Percentiles rank a stretch among this genome's conserved stretches.
Evolutionary conservation across 1,140 invertebrate genomes (phyloP).

Genomic region (Galendromus occidentalis): DNA sequence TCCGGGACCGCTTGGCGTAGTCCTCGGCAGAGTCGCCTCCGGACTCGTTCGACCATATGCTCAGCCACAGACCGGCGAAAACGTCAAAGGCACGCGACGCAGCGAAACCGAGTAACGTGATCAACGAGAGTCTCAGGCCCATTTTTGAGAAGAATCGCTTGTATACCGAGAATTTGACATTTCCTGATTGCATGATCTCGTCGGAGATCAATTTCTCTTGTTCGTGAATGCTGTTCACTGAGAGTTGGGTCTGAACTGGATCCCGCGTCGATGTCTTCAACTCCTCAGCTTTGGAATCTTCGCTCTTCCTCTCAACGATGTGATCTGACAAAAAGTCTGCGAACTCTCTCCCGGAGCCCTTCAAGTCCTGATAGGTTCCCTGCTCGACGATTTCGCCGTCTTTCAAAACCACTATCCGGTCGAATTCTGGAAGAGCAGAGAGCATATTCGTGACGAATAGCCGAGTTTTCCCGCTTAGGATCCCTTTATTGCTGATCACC

Average conservation of each 20-base stretch:
- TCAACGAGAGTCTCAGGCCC: too few species aligned
- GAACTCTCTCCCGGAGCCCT: conserved; percentile 24
- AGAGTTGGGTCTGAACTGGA: neutral
- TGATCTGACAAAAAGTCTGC: conserved; percentile 23
- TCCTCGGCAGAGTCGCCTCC: too few species aligned
- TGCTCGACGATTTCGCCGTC: conserved; percentile 27
- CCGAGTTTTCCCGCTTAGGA: conserved; percentile 46
- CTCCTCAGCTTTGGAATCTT: neutral
- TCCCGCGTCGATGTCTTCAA: neutral
- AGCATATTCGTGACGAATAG: conserved; percentile 30
- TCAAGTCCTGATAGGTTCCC: conserved; percentile 20
- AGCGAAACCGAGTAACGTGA: too few species aligned
- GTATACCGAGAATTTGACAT: conserved; percentile 10
- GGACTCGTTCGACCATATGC: conserved; percentile 28
- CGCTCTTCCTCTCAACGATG: neutral
- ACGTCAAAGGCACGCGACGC: too few species aligned
- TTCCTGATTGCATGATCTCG: conserved; percentile 10
- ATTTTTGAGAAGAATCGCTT: neutral
- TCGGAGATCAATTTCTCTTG: conserved; percentile 11
- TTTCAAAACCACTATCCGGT: conserved; percentile 27
- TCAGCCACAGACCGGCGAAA: conserved; percentile 25
- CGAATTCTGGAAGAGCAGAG: conserved; percentile 29
- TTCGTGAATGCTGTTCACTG: neutral
- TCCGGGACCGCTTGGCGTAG: too few species aligned
- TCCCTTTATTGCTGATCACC: conserved; percentile 53